phyloP scores from a whole-genome alignment of 2,113 vertebrate genomes.

The Gnathonemus echidnorhynchus region DNA sequence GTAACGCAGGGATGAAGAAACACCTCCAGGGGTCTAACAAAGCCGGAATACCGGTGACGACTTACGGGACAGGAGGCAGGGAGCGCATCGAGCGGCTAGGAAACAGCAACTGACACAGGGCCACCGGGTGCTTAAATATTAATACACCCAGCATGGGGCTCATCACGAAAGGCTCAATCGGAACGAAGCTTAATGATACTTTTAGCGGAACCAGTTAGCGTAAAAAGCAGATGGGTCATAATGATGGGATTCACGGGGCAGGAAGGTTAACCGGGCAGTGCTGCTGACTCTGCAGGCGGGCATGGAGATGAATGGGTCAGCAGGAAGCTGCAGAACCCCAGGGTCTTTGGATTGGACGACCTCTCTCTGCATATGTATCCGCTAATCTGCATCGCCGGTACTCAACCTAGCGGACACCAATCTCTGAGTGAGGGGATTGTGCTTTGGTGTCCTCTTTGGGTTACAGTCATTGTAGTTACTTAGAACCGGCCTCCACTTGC shows the following conservation, averaged over 20 bases:
- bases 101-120: neutral
- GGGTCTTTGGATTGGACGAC: constrained; percentile 49
- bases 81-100: neutral
- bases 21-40: neutral
- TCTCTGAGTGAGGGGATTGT: neutral
- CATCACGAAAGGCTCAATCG: neutral
- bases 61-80: neutral
- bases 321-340: constrained; percentile 24
- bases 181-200: constrained; percentile 1
- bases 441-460: neutral
- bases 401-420: constrained; percentile 8
- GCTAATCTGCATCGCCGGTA: constrained; percentile 48
- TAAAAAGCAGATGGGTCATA: neutral
- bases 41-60: neutral
- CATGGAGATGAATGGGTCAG: constrained; percentile 51
- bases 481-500: neutral
- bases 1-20: neutral
- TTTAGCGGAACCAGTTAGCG: neutral
- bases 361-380: constrained; percentile 43
- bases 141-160: neutral
- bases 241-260: neutral
- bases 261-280: constrained; percentile 29
- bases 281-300: constrained; percentile 52
- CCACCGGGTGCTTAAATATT: neutral
- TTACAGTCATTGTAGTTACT: neutral